A percentile compares a stretch with the other conserved stretches of the same genome.
phyloP scores from a whole-genome alignment of 2,113 vertebrate species.

The Ageneiosus marmoratus region DNA sequence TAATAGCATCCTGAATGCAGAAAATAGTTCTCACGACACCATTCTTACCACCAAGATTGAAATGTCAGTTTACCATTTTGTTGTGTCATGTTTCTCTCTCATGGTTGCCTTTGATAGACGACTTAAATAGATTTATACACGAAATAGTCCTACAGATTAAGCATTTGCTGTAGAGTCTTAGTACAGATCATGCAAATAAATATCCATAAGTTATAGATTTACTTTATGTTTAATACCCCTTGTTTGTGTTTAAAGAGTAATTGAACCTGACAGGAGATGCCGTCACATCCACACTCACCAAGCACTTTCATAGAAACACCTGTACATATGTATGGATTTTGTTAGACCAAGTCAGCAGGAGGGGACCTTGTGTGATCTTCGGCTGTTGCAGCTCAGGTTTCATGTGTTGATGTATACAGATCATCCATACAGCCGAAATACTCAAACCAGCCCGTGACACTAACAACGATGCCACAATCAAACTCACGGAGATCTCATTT shows the following conservation, averaged over 20 bases:
- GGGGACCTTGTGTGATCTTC: not conserved
- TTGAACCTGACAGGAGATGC: not conserved
- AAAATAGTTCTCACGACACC: not conserved
- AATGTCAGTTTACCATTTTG: not conserved
- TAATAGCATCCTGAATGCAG: not conserved
- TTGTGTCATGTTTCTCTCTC: not conserved
- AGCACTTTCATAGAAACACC: not conserved
- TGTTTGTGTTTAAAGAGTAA: not conserved
- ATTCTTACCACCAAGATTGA: not conserved
- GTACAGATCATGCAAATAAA: not conserved
- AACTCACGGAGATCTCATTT: not conserved
- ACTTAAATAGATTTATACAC: not conserved
- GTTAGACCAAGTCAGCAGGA: too few species aligned
- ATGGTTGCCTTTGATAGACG: not conserved
- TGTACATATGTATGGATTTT: too few species aligned
- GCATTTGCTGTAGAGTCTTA: not conserved
- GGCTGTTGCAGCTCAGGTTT: not conserved
- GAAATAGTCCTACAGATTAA: not conserved
- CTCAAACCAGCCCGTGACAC: too few species aligned
- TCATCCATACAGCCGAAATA: too few species aligned
- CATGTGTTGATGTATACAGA: not conserved
- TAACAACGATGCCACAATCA: too few species aligned
- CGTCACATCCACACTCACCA: not conserved
- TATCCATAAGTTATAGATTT: not conserved
- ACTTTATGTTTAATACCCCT: not conserved